Evolutionary conservation across 2,888 invertebrate species (phyloP).

Genomic region (Siphlonurus alternatus): DNA sequence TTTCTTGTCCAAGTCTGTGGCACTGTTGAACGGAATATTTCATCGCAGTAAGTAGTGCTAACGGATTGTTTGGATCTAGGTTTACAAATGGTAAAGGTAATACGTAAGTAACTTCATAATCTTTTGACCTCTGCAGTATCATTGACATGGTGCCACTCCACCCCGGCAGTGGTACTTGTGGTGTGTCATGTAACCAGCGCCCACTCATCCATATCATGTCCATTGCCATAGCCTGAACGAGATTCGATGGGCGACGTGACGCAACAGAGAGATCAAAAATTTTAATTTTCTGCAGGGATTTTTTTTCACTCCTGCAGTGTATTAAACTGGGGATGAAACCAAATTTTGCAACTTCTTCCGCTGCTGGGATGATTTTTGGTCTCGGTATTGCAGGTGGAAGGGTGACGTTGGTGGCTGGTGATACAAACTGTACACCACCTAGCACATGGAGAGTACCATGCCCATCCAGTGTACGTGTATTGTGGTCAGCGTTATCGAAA

Average conservation of each 20-base stretch:
- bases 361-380: not conserved
- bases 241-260: not conserved
- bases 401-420: not conserved
- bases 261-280: too few species aligned
- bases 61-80: not conserved
- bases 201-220: not conserved
- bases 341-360: not conserved
- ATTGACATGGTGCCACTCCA: not conserved
- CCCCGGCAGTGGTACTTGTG: not conserved
- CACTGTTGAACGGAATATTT: not conserved
- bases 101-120: not conserved
- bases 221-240: not conserved
- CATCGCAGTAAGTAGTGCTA: not conserved
- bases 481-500: not conserved
- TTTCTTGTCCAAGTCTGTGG: not conserved
- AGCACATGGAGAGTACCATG: not conserved
- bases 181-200: too few species aligned
- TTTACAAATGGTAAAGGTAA: not conserved
- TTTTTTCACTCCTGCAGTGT: too few species aligned
- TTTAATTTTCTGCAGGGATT: too few species aligned
- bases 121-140: not conserved
- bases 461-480: not conserved
- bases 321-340: not conserved
- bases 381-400: not conserved
- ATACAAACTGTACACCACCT: not conserved